Evolutionary conservation across 2,113 vertebrate species (phyloP).

Genomic region (Caretta caretta): DNA sequence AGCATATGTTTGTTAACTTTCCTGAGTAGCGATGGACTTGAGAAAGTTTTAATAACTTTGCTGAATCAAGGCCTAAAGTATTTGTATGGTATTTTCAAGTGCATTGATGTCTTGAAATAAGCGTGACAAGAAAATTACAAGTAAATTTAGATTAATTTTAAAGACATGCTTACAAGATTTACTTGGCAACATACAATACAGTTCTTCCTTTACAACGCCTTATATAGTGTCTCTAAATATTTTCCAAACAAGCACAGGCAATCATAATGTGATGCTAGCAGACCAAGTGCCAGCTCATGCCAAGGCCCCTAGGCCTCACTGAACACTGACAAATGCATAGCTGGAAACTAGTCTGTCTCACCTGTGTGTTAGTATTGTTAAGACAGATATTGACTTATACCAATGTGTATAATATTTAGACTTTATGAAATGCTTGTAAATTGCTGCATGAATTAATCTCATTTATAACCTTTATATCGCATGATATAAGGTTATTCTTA

Average conservation of each 20-base stretch:
- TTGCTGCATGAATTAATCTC: not conserved
- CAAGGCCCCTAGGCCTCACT: not conserved
- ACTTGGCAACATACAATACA: not conserved
- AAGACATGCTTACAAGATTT: not conserved
- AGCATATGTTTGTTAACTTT: not conserved
- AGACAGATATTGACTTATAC: not conserved
- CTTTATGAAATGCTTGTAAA: not conserved
- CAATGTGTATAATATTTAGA: not conserved
- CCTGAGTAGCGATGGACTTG: not conserved
- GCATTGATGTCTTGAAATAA: not conserved
- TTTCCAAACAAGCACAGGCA: not conserved
- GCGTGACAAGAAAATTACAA: not conserved
- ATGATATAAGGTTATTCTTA: not conserved
- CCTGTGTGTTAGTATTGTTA: not conserved
- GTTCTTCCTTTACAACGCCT: not conserved
- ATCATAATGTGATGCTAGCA: not conserved
- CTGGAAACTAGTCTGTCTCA: not conserved
- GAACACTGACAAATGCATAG: not conserved
- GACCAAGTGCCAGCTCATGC: not conserved
- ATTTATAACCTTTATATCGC: not conserved
- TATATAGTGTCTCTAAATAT: not conserved
- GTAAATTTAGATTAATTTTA: not conserved
- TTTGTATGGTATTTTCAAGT: not conserved
- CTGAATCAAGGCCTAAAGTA: not conserved
- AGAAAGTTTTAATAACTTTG: not conserved